Base-by-base conservation (phyloP, 1,140 invertebrate species). In the Eupristina koningsbergeri region DNA sequence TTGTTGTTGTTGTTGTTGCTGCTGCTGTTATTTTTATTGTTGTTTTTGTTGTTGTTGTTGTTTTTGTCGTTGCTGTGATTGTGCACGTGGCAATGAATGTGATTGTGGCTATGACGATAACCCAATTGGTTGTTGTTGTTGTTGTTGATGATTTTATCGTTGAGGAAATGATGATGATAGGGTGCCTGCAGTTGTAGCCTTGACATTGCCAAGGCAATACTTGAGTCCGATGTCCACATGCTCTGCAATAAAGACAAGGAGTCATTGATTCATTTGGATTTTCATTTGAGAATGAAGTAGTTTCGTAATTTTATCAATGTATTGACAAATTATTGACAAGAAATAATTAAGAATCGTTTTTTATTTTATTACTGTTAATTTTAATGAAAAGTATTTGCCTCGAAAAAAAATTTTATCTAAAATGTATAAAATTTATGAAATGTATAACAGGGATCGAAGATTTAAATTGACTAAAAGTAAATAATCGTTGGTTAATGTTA, bases 201-300 rank as follows among this genome's bases (percentile, higher is more conserved):
- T 64, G 91, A 91, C 90, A 93, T 91, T 69, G 89, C 88, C 79
- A 92, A 84, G 76, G 89, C 90, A 84, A 92, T 92, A 78, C 91
- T 92, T 84, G 92, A 91, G 76, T 93, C 92, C 17, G 92, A 93
- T 83, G 90, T 89, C 92, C 92, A 93, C 91, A 91, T 91, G 63
- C 90, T 93, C 92, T 93, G 88, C 31, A 88, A 88, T 74, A 34
- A 13, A 71, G 31, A 31, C 7, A 6, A 22, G 17, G 53, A 7
- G 61, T 64, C n/a, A 36, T n/a, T n/a, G n/a, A 53, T 15, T 69
- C 13, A 39, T 13, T 39, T 5, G 8, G 39, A 69, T 69, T 5
- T 39, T 69, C 19, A 69, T 0, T 22, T 19, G 1, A 31, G 64
- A 22, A 58, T 58, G 3, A 26, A 26, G 1, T 58, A 5, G 7